Conservation (phyloP, 2,888 invertebrate species). For the Drosophila setosimentum region DNA sequence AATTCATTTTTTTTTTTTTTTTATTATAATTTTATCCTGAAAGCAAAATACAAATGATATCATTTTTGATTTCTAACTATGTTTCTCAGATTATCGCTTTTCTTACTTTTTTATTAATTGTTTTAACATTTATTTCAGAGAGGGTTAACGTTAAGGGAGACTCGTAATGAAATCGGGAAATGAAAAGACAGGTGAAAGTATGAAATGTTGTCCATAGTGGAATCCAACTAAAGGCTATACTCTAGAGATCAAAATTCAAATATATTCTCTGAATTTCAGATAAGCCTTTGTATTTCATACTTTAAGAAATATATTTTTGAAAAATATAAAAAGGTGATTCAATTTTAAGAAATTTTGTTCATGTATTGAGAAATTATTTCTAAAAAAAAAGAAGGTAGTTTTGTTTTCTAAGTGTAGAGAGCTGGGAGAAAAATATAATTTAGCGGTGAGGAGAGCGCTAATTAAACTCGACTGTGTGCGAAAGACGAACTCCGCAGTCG, state of each 20-base stretch:
- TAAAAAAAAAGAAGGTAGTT: accelerated
- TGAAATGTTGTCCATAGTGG: not conserved
- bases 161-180: too few species aligned
- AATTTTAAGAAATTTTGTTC: not conserved
- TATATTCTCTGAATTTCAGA: not conserved
- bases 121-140: too few species aligned
- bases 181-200: too few species aligned
- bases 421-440: constrained; percentile 72
- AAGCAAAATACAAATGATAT: not conserved
- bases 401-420: constrained; percentile 5
- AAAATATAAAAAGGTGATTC: not conserved
- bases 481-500: not conserved
- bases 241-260: not conserved
- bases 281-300: not conserved
- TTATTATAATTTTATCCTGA: not conserved
- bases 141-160: too few species aligned
- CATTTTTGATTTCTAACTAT: not conserved
- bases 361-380: not conserved
- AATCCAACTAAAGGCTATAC: too few species aligned
- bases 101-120: not conserved
- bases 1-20: too few species aligned
- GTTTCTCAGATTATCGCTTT: not conserved
- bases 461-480: constrained; percentile 64
- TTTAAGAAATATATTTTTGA: not conserved
- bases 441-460: constrained; percentile 77